Base-by-base conservation (phyloP, 2,888 invertebrate species). In the Muschampia plurimacula region DNA sequence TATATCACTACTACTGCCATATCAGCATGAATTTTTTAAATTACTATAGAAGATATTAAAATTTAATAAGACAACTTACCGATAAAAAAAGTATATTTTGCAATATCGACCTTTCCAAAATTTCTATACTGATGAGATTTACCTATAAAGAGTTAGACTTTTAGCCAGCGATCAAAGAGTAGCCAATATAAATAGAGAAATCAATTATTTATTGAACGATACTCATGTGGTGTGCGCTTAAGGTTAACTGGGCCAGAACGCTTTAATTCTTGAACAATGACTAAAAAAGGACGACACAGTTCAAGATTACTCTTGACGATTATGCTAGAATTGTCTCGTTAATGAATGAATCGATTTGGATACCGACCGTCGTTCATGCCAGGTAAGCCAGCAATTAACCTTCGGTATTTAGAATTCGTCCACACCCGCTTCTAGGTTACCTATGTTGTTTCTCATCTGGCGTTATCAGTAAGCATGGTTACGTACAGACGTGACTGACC, bases 321-420 rank as follows among this genome's bases (percentile, higher is more conserved):
- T 44, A 64, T 64, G 22, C 12, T 41, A 44, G 12, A 57, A 8
- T 57, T 57, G 28, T 10, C 22, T 57, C 57, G 52, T 28, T 57
- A 57, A 57, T 57, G 57, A n/a, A n/a, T 52, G 10, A 46, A 15
- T 55, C 15, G 22, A 4, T 15, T 44, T 44, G 44, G 44, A 64
- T 44, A 44, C 22, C 63, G 28, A 22, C 57, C 28, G 57, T 64
- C 41, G 44, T 64, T 2, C 9, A 22, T 22, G 28, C 63, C 15
- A 44, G 63, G 63, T 22, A 44, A 44, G 6, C 9, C 44, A 28
- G 63, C 10, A 64, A 64, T 64, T 64, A 64, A 64, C 63, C 44
- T 64, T 64, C 44, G 41, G 22, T 44, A 64, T 64, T 64, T 44
- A 64, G 22, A 64, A 64, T 64, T 52, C 5, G n/a, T n/a, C 52